These are phyloP conservation scores for Lasioglossum calceatum DNA, from an alignment of 2,888 invertebrate species.

Conservation along the genomic window DNA sequence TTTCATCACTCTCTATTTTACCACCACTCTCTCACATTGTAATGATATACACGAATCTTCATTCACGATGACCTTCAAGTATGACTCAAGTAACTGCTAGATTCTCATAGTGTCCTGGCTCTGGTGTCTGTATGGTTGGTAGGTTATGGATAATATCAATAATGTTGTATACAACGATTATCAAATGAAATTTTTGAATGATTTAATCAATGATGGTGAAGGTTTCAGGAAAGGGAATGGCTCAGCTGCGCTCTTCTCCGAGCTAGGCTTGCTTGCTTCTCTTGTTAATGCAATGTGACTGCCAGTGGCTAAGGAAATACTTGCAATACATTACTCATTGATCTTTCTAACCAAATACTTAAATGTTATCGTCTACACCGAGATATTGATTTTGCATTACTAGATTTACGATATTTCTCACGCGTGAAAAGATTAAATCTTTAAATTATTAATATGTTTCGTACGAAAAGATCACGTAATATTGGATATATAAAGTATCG, in stretches of 20 bases:
- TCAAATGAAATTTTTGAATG: constrained; percentile 76
- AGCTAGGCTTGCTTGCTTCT: constrained; percentile 78
- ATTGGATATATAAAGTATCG: background rate
- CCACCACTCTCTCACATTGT: constrained; percentile 72
- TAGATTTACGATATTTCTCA: background rate
- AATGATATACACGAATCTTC: constrained; percentile 78
- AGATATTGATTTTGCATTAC: constrained; percentile 1
- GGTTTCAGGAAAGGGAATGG: constrained; percentile 76
- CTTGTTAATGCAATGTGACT: constrained; percentile 78
- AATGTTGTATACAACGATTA: constrained; percentile 80
- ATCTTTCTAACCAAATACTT: constrained; percentile 53
- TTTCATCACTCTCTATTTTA: constrained; percentile 74
- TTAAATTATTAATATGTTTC: background rate
- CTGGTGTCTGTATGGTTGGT: constrained; percentile 83
- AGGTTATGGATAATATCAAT: constrained; percentile 78
- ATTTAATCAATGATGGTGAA: constrained; percentile 73
- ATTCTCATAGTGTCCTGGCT: constrained; percentile 83
- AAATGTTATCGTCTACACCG: background rate
- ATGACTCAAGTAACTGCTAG: constrained; percentile 81
- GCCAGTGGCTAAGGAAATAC: constrained; percentile 76
- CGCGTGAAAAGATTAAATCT: background rate
- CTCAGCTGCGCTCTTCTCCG: constrained; percentile 79
- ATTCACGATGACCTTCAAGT: constrained; percentile 80
- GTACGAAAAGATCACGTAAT: background rate
- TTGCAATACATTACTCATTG: constrained; percentile 77